These are phyloP conservation scores for Holacanthus passer DNA, from an alignment of 2,113 vertebrate genomes.

Conservation along the genomic window DNA sequence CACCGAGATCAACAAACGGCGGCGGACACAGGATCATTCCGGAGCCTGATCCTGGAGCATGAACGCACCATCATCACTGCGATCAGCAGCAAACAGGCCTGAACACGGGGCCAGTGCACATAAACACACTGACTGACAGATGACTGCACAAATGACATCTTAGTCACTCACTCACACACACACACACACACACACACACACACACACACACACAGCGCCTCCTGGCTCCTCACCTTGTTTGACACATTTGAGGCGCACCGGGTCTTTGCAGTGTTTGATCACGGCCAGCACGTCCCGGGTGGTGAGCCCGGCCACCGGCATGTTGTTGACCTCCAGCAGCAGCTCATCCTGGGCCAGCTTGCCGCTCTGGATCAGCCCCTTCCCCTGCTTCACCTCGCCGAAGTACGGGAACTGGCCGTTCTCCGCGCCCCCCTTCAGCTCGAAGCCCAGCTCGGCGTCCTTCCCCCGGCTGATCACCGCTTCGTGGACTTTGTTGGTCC, in stretches of 20 bases:
- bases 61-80: slow-evolving; percentile 23
- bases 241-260: slow-evolving; percentile 98
- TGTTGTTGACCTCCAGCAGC: slow-evolving; percentile 98
- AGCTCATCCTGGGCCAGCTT: slow-evolving; percentile 95
- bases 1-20: slow-evolving; percentile 67
- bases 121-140: slow-evolving; percentile 47
- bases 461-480: slow-evolving; percentile 91
- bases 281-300: slow-evolving; percentile 97
- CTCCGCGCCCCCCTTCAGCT: slow-evolving; percentile 96
- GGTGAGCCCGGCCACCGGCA: slow-evolving; percentile 97
- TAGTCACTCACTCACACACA: slow-evolving; percentile 38
- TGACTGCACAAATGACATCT: slow-evolving; percentile 59
- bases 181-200: slow-evolving; percentile 17
- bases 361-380: slow-evolving; percentile 95
- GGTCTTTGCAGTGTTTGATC: slow-evolving; percentile 98
- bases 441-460: slow-evolving; percentile 97
- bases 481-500: slow-evolving; percentile 99
- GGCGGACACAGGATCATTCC: too few relatives aligned
- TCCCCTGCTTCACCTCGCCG: slow-evolving; percentile 94
- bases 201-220: slow-evolving; percentile 29
- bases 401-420: slow-evolving; percentile 97
- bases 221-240: slow-evolving; percentile 91
- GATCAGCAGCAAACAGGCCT: slow-evolving; percentile 47
- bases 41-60: too few relatives aligned
- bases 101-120: slow-evolving; percentile 10